Conservation (phyloP, 2,113 vertebrate genomes). For the Python bivittatus region DNA sequence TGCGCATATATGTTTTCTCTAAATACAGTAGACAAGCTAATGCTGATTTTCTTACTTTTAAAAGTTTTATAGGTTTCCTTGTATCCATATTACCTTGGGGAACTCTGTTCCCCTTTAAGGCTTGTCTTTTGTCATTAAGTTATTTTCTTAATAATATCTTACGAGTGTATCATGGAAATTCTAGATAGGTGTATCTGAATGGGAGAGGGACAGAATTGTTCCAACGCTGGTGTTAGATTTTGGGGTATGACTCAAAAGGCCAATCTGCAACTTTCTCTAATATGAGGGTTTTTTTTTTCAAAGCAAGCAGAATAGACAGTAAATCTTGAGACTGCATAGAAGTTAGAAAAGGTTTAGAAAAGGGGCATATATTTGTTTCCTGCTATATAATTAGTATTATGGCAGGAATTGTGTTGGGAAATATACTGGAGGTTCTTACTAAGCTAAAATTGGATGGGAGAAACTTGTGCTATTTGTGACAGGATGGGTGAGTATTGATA, state of each 20-base stretch:
- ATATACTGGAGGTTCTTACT: constrained; percentile 2
- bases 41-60: too few species aligned
- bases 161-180: too few species aligned
- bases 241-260: neutral
- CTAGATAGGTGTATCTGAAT: neutral
- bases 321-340: neutral
- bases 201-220: neutral
- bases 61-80: neutral
- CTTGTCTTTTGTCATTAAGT: neutral
- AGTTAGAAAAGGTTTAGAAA: neutral
- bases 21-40: too few species aligned
- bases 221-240: neutral
- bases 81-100: neutral
- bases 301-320: neutral
- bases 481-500: constrained; percentile 50
- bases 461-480: neutral
- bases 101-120: neutral
- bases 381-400: too few species aligned
- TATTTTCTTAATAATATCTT: neutral
- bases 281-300: neutral
- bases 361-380: too few species aligned
- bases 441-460: neutral
- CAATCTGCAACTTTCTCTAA: neutral
- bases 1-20: too few species aligned
- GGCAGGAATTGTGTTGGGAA: accelerated